These are phyloP conservation scores for Poecilia velifera DNA, from an alignment of 2,797 vertebrate species.

Conservation along the genomic window DNA sequence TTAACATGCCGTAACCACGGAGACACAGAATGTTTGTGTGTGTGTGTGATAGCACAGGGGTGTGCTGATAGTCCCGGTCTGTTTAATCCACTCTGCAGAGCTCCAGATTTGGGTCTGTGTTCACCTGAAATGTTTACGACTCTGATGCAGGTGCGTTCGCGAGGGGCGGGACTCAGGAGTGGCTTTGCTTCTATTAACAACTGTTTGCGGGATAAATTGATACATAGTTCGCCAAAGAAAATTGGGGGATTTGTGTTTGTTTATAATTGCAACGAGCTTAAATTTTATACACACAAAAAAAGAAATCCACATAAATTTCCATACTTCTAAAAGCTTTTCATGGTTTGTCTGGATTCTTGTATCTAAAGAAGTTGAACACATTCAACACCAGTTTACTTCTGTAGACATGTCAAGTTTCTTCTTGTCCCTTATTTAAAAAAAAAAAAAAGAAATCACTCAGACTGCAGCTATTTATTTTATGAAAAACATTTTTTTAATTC, in stretches of 20 bases:
- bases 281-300: constrained; percentile 17
- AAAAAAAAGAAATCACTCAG: constrained; percentile 47
- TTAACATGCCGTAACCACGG: constrained; percentile 31
- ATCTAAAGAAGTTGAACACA: constrained; percentile 16
- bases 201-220: constrained; percentile 53
- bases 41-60: constrained; percentile 35
- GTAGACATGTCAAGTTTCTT: constrained; percentile 23
- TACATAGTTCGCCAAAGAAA: constrained; percentile 35
- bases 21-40: constrained; percentile 35
- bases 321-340: constrained; percentile 8
- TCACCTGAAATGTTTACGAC: constrained; percentile 56
- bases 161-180: constrained; percentile 1
- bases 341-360: constrained; percentile 17
- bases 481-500: constrained; percentile 22
- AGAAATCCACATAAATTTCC: constrained; percentile 20
- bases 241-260: constrained; percentile 46
- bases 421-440: constrained; percentile 30
- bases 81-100: constrained; percentile 44
- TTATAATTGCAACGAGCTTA: constrained; percentile 19
- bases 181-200: constrained; percentile 48
- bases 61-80: constrained; percentile 48
- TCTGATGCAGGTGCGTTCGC: constrained; percentile 30
- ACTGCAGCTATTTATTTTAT: constrained; percentile 76
- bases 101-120: constrained; percentile 45
- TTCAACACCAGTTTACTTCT: constrained; percentile 20